Evolutionary conservation across 2,888 invertebrate genomes (phyloP).

Genomic region (Melanophora roralis): DNA sequence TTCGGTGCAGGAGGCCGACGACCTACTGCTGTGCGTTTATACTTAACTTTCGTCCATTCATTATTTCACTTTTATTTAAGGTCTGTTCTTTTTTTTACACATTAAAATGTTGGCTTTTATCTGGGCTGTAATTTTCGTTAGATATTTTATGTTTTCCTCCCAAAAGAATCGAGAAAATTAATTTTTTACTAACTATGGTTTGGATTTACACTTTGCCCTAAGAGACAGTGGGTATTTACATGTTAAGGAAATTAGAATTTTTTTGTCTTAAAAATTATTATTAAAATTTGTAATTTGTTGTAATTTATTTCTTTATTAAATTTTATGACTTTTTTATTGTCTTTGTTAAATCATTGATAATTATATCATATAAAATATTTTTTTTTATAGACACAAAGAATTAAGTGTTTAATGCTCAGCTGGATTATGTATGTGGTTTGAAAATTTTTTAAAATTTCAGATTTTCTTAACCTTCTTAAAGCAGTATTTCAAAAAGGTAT

Average conservation of each 20-base stretch:
- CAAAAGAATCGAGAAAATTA: conserved; percentile 23
- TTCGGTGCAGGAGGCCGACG: conserved; percentile 56
- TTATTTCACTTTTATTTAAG: conserved; percentile 39
- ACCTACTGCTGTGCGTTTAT: conserved; percentile 59
- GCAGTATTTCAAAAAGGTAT: too few relatives aligned
- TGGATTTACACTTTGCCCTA: conserved; percentile 26
- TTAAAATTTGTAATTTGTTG: conserved; percentile 28
- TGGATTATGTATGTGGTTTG: background rate
- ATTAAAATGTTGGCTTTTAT: background rate
- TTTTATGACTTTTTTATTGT: background rate
- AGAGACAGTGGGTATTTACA: conserved; percentile 41
- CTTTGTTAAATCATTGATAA: background rate
- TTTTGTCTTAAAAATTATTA: background rate
- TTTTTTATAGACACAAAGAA: too few relatives aligned
- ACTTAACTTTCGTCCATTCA: conserved; percentile 41
- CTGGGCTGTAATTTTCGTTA: conserved; percentile 1
- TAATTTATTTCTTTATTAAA: conserved; percentile 15
- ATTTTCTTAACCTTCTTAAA: too few relatives aligned
- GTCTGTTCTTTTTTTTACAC: background rate
- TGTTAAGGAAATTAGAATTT: background rate
- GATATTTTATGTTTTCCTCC: conserved; percentile 9
- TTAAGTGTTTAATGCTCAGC: background rate
- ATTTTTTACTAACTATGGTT: conserved; percentile 24
- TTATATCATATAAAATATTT: background rate
- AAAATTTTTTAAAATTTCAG: too few relatives aligned